Evolutionary conservation across 2,888 invertebrate genomes (phyloP).

Genomic region (Habroteleia sp.): DNA sequence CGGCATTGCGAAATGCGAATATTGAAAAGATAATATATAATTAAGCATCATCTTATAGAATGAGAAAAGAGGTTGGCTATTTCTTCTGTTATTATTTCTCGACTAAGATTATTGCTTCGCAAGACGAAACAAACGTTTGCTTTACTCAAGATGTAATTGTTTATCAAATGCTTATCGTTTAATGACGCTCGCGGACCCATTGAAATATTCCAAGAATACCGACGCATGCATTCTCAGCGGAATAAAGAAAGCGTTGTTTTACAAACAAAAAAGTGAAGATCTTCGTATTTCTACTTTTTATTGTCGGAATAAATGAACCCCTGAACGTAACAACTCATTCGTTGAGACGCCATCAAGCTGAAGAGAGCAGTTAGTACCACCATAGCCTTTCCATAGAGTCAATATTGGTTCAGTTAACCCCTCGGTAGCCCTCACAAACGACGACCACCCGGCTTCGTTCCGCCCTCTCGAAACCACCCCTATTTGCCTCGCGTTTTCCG

Average conservation of each 20-base stretch:
- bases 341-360: constrained; percentile 50
- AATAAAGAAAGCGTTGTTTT: neutral
- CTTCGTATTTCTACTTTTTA: neutral
- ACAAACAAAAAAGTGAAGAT: neutral
- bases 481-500: constrained; percentile 65
- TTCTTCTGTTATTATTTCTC: constrained; percentile 43
- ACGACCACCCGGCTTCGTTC: constrained; percentile 63
- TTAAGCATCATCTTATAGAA: too few species aligned
- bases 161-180: constrained; percentile 68
- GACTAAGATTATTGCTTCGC: constrained; percentile 64
- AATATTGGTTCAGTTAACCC: constrained; percentile 80
- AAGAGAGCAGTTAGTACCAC: constrained; percentile 69
- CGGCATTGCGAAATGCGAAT: too few species aligned
- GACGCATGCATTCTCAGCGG: neutral
- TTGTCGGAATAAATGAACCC: neutral
- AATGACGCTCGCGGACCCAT: constrained; percentile 57
- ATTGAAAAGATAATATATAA: too few species aligned
- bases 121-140: constrained; percentile 63
- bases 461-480: constrained; percentile 65
- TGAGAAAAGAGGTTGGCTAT: neutral
- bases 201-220: constrained; percentile 31
- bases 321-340: neutral
- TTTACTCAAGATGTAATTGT: constrained; percentile 63
- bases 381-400: constrained; percentile 76
- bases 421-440: constrained; percentile 59